Evolutionary conservation across 2,113 vertebrate genomes (phyloP).

Genomic region (Microtus oregoni): DNA sequence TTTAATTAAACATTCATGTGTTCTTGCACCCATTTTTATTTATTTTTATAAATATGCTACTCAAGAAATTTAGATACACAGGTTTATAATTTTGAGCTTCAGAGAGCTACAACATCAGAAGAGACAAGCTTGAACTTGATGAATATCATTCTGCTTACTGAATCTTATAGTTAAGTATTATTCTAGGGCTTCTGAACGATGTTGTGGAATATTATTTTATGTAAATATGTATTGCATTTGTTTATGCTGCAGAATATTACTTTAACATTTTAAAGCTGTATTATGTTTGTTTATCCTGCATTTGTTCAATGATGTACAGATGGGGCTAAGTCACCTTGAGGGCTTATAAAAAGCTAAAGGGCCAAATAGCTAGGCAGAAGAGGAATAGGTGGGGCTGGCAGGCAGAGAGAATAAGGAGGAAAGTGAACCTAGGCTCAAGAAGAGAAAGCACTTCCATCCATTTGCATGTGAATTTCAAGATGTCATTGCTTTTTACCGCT

Average conservation of each 20-base stretch:
- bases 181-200: neutral
- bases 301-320: neutral
- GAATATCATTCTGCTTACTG: slow-evolving; percentile 7
- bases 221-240: neutral
- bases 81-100: neutral
- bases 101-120: neutral
- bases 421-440: neutral
- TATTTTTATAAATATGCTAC: neutral
- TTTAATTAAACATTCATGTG: neutral
- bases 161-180: neutral
- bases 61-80: neutral
- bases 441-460: neutral
- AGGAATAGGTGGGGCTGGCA: neutral
- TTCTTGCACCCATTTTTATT: neutral
- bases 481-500: too few species aligned
- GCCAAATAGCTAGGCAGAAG: neutral
- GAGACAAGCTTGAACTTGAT: neutral
- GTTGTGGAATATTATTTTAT: neutral
- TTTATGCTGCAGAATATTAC: neutral
- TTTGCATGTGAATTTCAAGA: too few species aligned
- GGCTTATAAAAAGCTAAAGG: neutral
- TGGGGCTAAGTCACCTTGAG: neutral
- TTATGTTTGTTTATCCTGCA: neutral
- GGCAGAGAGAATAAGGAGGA: neutral
- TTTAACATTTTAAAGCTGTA: neutral